Evolutionary conservation across 2,113 vertebrate genomes (phyloP).

Genomic region (Petaurus breviceps): DNA sequence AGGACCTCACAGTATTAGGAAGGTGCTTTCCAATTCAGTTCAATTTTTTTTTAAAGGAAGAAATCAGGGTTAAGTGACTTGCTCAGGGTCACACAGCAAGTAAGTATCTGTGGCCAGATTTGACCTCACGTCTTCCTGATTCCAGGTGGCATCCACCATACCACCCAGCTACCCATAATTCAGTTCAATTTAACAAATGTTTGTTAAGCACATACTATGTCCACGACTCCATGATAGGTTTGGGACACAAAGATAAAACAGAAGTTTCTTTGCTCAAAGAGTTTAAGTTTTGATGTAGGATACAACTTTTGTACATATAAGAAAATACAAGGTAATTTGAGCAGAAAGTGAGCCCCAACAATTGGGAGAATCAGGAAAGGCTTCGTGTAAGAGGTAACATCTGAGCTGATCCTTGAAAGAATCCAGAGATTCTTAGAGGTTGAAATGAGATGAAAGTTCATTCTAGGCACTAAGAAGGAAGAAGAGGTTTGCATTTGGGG

Average conservation of each 20-base stretch:
- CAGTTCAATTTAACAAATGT: background rate
- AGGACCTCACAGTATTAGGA: background rate
- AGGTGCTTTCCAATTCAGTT: background rate
- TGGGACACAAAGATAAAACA: background rate
- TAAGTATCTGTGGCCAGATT: background rate
- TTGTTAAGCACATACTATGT: background rate
- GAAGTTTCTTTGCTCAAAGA: background rate
- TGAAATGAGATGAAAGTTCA: background rate
- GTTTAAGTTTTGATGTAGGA: background rate
- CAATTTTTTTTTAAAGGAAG: background rate
- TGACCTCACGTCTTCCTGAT: background rate
- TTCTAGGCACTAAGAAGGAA: background rate
- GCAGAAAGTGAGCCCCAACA: background rate
- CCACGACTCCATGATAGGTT: background rate
- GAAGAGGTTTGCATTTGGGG: background rate
- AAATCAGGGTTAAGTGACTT: background rate
- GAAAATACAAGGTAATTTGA: background rate
- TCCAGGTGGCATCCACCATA: no score
- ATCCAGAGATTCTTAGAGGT: background rate
- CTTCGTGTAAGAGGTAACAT: background rate
- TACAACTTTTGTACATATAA: background rate
- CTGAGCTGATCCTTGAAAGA: background rate
- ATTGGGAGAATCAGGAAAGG: background rate
- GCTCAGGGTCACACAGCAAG: background rate
- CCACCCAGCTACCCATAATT: background rate